Base-by-base conservation (phyloP, 2,113 vertebrate genomes). In the Erpornis zantholeuca region DNA sequence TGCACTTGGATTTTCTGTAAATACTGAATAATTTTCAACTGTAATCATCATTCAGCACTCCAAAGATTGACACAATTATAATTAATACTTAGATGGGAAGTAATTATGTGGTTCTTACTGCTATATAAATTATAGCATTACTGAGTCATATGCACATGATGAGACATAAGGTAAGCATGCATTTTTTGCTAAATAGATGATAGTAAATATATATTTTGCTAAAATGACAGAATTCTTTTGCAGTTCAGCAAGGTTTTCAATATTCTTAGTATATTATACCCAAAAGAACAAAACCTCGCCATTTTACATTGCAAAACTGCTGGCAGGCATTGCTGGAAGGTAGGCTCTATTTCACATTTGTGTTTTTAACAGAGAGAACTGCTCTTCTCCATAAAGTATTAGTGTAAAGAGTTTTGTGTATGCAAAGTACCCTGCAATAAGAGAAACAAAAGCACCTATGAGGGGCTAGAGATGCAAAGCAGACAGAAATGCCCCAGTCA, bases 81-180 rank as follows among this genome's bases (percentile, higher is more conserved):
- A 93, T 93, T 93, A 91, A 94, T 88, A 87, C 44, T 85, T 93
- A 84, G 73, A 94, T 82, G 45, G 85, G 80, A 91, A 92, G 84
- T 82, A 94, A 97, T 95, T 79, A 84, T 49, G 79, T 60, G 71
- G 57, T 73, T 91, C 61, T 94, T 76, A 89, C 35, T 94, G 88
- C 82, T 97, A 50, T 86, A 89, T 94, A 94, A 93, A 90, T 94
- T 70, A 86, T 22, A 83, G 54, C 68, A 91, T 86, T 90, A 92
- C 45, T 92, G 93, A 94, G 47, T 90, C 80, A 88, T 40, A 71
- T 33, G 60, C 88, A 87, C 38, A 80, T 50, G 80, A 82, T 70
- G 64, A 82, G 54, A 66, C 76, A 59, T 50, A 92, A 95, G 84
- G 86, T 95, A 87, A 94, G 86, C 59, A 78, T 87, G 81, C 40